Evolutionary conservation across 2,888 invertebrate genomes (phyloP), one percentile per base, ranked within the genome.

Genomic region (Lissonota sp.): DNA sequence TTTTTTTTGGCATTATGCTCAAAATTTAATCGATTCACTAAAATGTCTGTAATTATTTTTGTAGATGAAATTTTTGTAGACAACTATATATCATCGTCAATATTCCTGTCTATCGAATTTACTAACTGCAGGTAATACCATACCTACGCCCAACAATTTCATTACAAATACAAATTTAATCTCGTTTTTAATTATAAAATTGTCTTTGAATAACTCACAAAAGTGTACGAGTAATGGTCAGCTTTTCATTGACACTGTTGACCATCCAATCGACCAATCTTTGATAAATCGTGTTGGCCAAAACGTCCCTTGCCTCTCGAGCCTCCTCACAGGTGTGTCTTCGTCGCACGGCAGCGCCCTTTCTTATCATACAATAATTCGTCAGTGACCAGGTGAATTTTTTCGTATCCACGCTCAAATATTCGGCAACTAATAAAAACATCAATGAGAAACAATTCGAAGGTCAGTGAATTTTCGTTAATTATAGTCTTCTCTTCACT

Each of bases 261-360:
- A 98, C 95, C 88, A 98, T 94, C 96, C 98, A 98, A 93, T 98
- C 98, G 83, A 98, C 96, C 44, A 98, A 92, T 84, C 98, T 94
- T 63, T 95, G 95, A 90, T 98, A 99, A 39, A 98, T 93, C 8
- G 97, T 96, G 89, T 97, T 96, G 5, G 98, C 97, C 81, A 98
- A 94, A 6, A 97, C 97, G 92, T 98, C 97, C 75, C 98, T 94
- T 0, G 97, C 96, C 91, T 97, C 96, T 78, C 96, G 94, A 0
- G 98, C 97, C 92, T 98, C 98, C 80, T 96, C 95, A 10, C 95
- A 94, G 4, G 95, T 96, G 91, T 97, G 97, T 91, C 94, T 93
- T 83, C 93, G 94, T 37, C 93, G 94, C 63, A 95, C 95, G 67
- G 95, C 96, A 87, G 94, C 95, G 39, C 96, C 97, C 87, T 95